A percentile compares a stretch with the other conserved stretches of the same genome.
These are phyloP conservation scores for Tenthredo scrophulariae DNA, from an alignment of 2,888 invertebrate species.

Conservation along the genomic window DNA sequence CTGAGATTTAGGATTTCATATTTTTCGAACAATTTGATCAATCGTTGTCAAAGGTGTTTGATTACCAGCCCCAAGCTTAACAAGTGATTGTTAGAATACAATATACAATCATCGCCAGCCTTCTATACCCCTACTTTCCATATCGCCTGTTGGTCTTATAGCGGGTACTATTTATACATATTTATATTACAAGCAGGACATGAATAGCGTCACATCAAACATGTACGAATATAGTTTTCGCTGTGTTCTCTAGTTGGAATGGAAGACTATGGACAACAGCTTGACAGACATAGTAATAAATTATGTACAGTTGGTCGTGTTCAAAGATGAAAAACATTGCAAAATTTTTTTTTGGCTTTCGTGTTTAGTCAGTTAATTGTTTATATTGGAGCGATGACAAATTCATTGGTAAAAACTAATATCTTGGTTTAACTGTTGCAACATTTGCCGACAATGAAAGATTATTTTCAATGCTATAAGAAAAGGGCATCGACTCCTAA, in stretches of 20 bases:
- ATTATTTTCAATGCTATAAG: not conserved
- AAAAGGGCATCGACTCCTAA: not conserved
- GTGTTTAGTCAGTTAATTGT: not conserved
- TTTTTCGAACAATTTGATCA: not conserved
- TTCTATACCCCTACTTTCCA: not conserved
- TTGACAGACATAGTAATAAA: slow-evolving; percentile 15
- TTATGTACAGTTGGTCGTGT: slow-evolving; percentile 25
- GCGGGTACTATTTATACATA: slow-evolving; percentile 13
- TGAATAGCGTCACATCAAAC: slow-evolving; percentile 23
- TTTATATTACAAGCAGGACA: slow-evolving; percentile 16
- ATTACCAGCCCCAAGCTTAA: slow-evolving; percentile 8
- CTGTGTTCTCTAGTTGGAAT: slow-evolving; percentile 43
- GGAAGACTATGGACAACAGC: slow-evolving; percentile 50
- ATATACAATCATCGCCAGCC: not conserved
- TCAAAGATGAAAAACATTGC: slow-evolving; percentile 14
- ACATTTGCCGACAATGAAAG: not conserved
- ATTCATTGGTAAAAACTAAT: slow-evolving; percentile 1
- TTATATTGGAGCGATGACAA: slow-evolving; percentile 1
- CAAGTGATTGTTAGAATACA: not conserved
- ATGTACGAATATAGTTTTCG: slow-evolving; percentile 22
- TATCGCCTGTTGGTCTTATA: not conserved
- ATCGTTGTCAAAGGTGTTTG: not conserved
- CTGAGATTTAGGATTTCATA: not conserved
- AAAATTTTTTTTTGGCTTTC: not conserved
- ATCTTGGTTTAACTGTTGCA: slow-evolving; percentile 1